Evolutionary conservation across 2,888 invertebrate genomes (phyloP).

Genomic region (Drosophila borborema): DNA sequence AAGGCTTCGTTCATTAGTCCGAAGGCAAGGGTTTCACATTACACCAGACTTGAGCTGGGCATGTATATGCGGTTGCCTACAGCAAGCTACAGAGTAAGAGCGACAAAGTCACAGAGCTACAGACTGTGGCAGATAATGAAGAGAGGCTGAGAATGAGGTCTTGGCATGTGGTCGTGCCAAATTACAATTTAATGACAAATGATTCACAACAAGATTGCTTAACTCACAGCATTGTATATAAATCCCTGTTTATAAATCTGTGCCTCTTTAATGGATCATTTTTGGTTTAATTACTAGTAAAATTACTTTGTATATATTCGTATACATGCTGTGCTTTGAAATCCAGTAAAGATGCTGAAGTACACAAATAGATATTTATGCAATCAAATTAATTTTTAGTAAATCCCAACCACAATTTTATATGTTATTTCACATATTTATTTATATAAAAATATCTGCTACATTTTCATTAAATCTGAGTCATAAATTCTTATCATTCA

Average conservation of each 20-base stretch:
- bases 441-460: not conserved
- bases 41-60: not conserved
- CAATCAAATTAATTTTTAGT: not conserved
- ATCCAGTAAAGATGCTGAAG: not conserved
- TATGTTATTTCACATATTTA: not conserved
- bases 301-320: not conserved
- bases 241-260: not conserved
- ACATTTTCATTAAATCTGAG: not conserved
- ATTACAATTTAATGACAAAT: conserved; percentile 17
- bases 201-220: not conserved
- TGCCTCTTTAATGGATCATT: conserved; percentile 1
- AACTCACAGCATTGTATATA: conserved; percentile 1
- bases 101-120: not conserved
- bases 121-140: not conserved
- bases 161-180: not conserved
- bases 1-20: conserved; percentile 27
- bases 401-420: not conserved
- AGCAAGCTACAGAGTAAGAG: not conserved
- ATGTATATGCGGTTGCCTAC: not conserved
- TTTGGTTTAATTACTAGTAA: conserved; percentile 5
- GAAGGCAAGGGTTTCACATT: conserved; percentile 19
- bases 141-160: not conserved
- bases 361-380: not conserved
- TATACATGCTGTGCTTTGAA: not conserved
- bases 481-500: not conserved